These are phyloP conservation scores for Calypte anna DNA, from an alignment of 2,113 vertebrate genomes.

Conservation along the genomic window DNA sequence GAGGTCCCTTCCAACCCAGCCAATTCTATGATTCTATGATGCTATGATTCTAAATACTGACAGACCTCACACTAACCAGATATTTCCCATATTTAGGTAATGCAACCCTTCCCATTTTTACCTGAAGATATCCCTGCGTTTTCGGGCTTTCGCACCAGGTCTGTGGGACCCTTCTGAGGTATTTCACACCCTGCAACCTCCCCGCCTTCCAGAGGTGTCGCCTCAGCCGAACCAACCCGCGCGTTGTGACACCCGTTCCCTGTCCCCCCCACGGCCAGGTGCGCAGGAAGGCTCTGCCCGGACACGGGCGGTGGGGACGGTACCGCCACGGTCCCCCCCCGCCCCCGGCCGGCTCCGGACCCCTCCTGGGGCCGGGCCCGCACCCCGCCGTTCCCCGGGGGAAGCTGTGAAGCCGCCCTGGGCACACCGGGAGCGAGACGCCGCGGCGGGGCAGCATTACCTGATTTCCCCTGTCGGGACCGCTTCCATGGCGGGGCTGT, in stretches of 20 bases:
- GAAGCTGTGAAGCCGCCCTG: neutral
- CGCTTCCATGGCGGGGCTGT: slow-evolving; percentile 13
- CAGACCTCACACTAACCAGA: no score
- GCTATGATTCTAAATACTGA: no score
- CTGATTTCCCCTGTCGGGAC: neutral
- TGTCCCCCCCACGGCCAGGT: neutral
- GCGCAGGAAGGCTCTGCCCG: neutral
- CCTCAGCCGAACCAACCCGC: rapidly evolving
- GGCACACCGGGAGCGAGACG: neutral
- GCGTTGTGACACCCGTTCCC: rapidly evolving
- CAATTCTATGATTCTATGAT: no score
- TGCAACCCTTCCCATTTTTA: neutral
- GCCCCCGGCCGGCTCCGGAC: neutral
- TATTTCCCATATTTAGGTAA: neutral
- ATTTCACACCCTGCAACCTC: rapidly evolving
- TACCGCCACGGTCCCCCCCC: neutral
- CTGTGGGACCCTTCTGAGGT: rapidly evolving
- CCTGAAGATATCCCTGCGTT: neutral
- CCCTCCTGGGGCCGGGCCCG: neutral
- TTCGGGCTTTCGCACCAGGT: neutral
- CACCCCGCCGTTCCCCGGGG: no score
- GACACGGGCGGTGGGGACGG: neutral
- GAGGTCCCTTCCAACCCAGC: no score
- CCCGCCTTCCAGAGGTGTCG: rapidly evolving
- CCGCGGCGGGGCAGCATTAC: neutral